Evolutionary conservation across 2,888 invertebrate species (phyloP), one percentile per base, ranked within the genome.

Genomic region (Erebia aethiops): DNA sequence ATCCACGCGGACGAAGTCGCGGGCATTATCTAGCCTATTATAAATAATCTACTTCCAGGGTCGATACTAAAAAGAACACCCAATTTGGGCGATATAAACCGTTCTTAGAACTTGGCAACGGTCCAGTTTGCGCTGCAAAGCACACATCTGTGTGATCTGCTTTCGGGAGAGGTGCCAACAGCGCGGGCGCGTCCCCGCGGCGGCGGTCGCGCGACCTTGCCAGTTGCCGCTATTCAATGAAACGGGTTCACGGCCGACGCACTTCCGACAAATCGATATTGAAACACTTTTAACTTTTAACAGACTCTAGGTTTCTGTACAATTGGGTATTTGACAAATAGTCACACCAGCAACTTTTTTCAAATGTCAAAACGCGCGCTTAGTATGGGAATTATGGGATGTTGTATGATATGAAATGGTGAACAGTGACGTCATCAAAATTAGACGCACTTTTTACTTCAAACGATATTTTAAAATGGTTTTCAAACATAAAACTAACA

Each of bases 191-290:
- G 49, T n/a, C 26, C 7, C 52, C 14, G 13, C 49, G n/a, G 10
- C 54, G 5, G 14, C 51, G 52, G 56, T n/a, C 66, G 35, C 43
- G 35, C 21, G 64, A 67, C 72, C 71, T 74, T 71, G 70, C n/a
- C n/a, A n/a, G n/a, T n/a, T n/a, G n/a, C 46, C 52, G 26, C 57
- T 67, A 43, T 67, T 73, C 71, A 73, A 70, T 67, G 68, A 41
- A 64, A 60, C 60, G 54, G 16, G 18, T 68, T 72, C 73, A 73
- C 54, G 66, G 66, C 13, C 66, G 43, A 43, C 61, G n/a, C 46
- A 64, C 64, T 62, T 69, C 56, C 63, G 63, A 57, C 4, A 51
- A 35, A 52, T 60, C 67, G 60, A 68, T 68, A 67, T 14, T 18
- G 16, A 26, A 14, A 58, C 8, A 67, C 57, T 58, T 67, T 21